Evolutionary conservation across 2,888 invertebrate genomes (phyloP), one percentile per base, ranked within the genome.

Genomic region (Heteromyza rotundicornis): DNA sequence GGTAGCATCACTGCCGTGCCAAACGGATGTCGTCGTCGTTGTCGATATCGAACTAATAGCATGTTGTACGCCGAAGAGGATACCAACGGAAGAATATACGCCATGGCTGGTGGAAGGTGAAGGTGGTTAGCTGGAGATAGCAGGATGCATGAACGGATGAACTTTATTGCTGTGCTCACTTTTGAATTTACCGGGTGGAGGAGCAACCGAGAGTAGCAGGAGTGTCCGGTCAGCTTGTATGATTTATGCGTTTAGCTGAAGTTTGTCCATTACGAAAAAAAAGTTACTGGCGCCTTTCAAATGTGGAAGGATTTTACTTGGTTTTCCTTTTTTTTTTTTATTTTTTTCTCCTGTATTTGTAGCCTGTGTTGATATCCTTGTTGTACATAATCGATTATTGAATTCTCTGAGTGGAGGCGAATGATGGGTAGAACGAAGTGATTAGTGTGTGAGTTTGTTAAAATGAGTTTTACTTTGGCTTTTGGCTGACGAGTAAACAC

Each of bases 1-100:
- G 40, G 14, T n/a, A 20, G 57, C 51, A 51, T 44, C 53, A 57
- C 40, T 35, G 62, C 61, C 64, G 66, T 66, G 61, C 66, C 47
- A 24, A 53, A 47, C 67, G 70, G 70, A 70, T 69, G 67, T 69
- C 66, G 63, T 66, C 69, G 70, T 69, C 68, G 67, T 69, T 65
- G 63, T 66, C 69, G 69, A 70, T 70, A 70, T 65, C 65, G 64
- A 66, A 69, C 70, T 69, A 68, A 69, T 67, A 66, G 67, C 68
- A 63, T 60, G 66, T 65, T 68, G 5, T 19, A 20, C 47, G 19
- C 20, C n/a, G n/a, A n/a, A n/a, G n/a, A n/a, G n/a, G n/a, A 47
- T 19, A 20, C 7, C 20, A 19, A 14, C 40, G 5, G 19, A 20
- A n/a, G 40, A 2, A 40, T n/a, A 40, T 40, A n/a, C 14, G n/a